Evolutionary conservation across 2,888 invertebrate genomes (phyloP), one percentile per base, ranked within the genome.

Genomic region (Leptinotarsa rubiginosa): DNA sequence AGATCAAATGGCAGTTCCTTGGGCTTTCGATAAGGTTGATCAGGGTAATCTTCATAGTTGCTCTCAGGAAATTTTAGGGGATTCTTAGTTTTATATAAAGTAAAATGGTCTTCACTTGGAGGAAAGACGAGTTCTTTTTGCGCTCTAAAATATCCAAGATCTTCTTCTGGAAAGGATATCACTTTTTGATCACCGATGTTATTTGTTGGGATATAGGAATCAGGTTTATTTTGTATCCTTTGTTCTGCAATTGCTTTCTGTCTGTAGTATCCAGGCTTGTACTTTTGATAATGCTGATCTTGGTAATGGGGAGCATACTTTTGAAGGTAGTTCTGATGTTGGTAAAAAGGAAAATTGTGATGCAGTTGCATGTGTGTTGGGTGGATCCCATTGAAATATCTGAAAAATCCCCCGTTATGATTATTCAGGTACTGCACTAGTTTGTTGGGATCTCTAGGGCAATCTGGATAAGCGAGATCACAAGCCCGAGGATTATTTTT

Each of bases 351-450:
- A 72, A 82, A 76, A 56, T 79, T 76, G 70, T 80, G 88, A 73
- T 87, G 85, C 7, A 22, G 12, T n/a, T 66, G 66, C 47, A 15
- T 16, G n/a, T 18, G 66, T 10, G 22, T 15, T 70, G 90, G 90
- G 59, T 78, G 65, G 2, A 89, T 83, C 50, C 90, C 90, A 77
- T 90, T 92, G 84, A 95, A 95, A 85, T 94, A 94, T 76, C 94
- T 90, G 85, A 95, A 96, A 87, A 96, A 95, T 1, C 96, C 96
- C 56, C 96, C 96, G 73, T 95, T 95, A 84, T 96, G 92, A 86
- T 95, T 96, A 88, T 96, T 96, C 69, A 96, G 88, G 85, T 96
- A 96, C 85, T 93, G 89, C 52, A 95, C 90, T 13, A 96, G 90
- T 80, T 92, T 91, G 79, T 93, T 92, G 47, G 94, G 90, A 84